These are phyloP conservation scores for Pholis gunnellus DNA, from an alignment of 2,113 vertebrate genomes.

Conservation along the genomic window DNA sequence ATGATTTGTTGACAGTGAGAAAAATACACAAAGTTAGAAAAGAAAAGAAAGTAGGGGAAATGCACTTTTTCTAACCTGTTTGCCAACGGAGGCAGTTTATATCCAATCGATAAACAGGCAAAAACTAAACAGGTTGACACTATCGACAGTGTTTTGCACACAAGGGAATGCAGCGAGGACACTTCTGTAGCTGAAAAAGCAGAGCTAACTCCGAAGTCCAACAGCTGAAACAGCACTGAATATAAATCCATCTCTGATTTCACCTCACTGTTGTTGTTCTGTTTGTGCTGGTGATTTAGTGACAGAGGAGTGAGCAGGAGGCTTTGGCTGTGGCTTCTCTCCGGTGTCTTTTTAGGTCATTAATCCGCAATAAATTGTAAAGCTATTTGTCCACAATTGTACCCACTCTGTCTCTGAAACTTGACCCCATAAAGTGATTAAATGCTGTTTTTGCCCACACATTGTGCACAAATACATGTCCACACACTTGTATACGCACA, in stretches of 20 bases:
- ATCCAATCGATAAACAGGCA: background rate
- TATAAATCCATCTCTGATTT: conserved; percentile 59
- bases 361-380: conserved; percentile 59
- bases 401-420: conserved; percentile 18
- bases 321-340: conserved; percentile 42
- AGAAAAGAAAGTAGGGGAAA: background rate
- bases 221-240: conserved; percentile 63
- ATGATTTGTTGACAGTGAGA: background rate
- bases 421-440: conserved; percentile 36
- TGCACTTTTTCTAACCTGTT: background rate
- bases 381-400: conserved; percentile 35
- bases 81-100: background rate
- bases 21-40: background rate
- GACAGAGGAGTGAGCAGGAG: conserved; percentile 33
- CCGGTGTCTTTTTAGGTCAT: conserved; percentile 35
- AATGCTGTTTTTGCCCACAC: conserved; percentile 42
- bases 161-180: conserved; percentile 20
- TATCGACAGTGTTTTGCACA: conserved; percentile 26
- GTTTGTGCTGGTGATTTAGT: conserved; percentile 59
- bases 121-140: conserved; percentile 4
- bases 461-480: background rate
- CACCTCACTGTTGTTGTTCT: conserved; percentile 53
- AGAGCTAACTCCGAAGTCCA: conserved; percentile 37
- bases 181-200: conserved; percentile 43
- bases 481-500: background rate